A percentile compares a stretch with the other conserved stretches of the same genome.
Evolutionary conservation across 2,888 invertebrate species (phyloP).

Genomic region (Athetis lepigone): DNA sequence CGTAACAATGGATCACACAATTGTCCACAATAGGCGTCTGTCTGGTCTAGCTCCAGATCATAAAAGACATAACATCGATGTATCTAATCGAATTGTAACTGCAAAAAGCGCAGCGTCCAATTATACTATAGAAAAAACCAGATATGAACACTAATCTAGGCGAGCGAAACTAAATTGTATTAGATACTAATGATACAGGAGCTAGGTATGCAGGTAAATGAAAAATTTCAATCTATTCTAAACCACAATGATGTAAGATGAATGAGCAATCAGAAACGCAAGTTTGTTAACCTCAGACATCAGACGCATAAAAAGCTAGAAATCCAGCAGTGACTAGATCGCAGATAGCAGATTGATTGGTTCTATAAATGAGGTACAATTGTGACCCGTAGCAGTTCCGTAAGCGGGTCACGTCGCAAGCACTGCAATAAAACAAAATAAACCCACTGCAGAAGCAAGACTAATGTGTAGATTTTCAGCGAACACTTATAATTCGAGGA

Average conservation of each 20-base stretch:
- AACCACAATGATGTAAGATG: slow-evolving; percentile 89
- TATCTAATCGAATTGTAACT: slow-evolving; percentile 64
- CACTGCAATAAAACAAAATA: slow-evolving; percentile 80
- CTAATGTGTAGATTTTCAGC: slow-evolving; percentile 74
- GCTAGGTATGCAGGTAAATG: slow-evolving; percentile 74
- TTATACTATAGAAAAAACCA: slow-evolving; percentile 54
- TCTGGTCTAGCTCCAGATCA: slow-evolving; percentile 72
- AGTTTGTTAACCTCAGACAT: slow-evolving; percentile 86
- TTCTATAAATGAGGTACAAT: slow-evolving; percentile 85
- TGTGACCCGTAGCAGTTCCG: slow-evolving; percentile 80
- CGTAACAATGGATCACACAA: slow-evolving; percentile 79
- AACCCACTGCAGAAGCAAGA: slow-evolving; percentile 75
- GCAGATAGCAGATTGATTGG: slow-evolving; percentile 88
- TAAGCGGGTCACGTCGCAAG: slow-evolving; percentile 82
- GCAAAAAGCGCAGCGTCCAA: slow-evolving; percentile 65
- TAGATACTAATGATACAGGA: slow-evolving; percentile 77
- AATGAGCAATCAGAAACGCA: slow-evolving; percentile 87
- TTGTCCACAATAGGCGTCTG: slow-evolving; percentile 69
- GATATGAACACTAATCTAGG: slow-evolving; percentile 69
- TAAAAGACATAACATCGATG: slow-evolving; percentile 67
- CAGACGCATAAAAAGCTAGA: slow-evolving; percentile 90
- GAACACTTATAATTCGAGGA: slow-evolving; percentile 66
- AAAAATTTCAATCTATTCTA: slow-evolving; percentile 78
- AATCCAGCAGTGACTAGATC: slow-evolving; percentile 87
- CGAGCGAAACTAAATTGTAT: slow-evolving; percentile 69